phyloP scores from a whole-genome alignment of 30 jellyfish, hydroid and myxozoan species.

The Hydra vulgaris region DNA sequence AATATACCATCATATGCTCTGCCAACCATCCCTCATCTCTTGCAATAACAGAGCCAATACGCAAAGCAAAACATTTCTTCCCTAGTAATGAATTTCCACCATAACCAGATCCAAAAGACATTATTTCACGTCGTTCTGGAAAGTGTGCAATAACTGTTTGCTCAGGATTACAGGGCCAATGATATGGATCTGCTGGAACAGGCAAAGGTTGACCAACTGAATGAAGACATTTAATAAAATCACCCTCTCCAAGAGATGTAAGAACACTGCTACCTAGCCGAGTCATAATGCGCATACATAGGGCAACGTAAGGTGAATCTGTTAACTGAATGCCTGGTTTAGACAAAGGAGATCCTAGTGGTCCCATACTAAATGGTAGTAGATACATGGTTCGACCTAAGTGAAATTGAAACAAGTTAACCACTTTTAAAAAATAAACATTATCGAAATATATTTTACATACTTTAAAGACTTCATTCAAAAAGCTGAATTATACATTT shows the following conservation, averaged over 20 bases:
- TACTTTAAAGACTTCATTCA: too few species aligned
- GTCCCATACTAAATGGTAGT: constrained; percentile 99
- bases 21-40: constrained; percentile 99
- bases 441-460: too few species aligned
- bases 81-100: constrained; percentile 98
- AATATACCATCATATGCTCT: constrained; percentile 95
- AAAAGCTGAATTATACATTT: too few species aligned
- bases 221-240: constrained; percentile 76
- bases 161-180: constrained; percentile 99
- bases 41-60: constrained; percentile 92
- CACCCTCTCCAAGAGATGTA: constrained; percentile 45
- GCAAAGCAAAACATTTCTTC: constrained; percentile 93
- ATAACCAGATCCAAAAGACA: constrained; percentile 96
- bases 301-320: constrained; percentile 92
- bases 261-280: constrained; percentile 73
- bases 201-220: constrained; percentile 96
- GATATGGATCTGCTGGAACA: constrained; percentile 75
- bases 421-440: too few species aligned
- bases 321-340: constrained; percentile 86
- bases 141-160: constrained; percentile 89
- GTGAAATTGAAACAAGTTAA: neutral
- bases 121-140: constrained; percentile 79
- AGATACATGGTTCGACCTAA: constrained; percentile 93
- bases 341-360: constrained; percentile 87
- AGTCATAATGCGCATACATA: constrained; percentile 93